Evolutionary conservation across 2,113 vertebrate species (phyloP).

Genomic region (Uria lomvia): DNA sequence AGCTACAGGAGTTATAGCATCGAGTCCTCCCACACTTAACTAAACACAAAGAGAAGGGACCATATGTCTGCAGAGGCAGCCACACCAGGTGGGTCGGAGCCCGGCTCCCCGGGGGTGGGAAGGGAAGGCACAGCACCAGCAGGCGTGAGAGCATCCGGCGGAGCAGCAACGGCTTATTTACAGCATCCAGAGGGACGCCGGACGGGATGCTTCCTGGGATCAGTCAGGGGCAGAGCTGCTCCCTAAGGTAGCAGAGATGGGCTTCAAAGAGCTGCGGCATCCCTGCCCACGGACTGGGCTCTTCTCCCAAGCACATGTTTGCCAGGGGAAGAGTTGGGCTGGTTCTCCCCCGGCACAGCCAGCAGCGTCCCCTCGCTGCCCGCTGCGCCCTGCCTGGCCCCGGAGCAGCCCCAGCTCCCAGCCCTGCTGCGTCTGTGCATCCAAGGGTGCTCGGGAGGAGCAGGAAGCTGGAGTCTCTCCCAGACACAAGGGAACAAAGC

Average conservation of each 20-base stretch:
- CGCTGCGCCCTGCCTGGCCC: not conserved
- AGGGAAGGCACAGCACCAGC: conserved; percentile 7
- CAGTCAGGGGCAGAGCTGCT: not conserved
- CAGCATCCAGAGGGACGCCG: not conserved
- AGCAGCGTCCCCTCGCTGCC: not conserved
- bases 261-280: not conserved
- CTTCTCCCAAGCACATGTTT: not conserved
- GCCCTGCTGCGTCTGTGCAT: not conserved
- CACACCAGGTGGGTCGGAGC: conserved; percentile 11
- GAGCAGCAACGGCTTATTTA: not conserved
- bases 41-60: conserved; percentile 34
- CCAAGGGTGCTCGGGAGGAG: not conserved
- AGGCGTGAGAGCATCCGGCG: conserved; percentile 57
- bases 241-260: not conserved
- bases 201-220: not conserved
- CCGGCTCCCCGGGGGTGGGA: conserved; percentile 42
- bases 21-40: conserved; percentile 48
- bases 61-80: not conserved
- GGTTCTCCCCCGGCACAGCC: not conserved
- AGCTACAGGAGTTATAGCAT: not conserved
- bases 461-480: not conserved
- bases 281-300: not conserved
- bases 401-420: not conserved
- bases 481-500: not conserved
- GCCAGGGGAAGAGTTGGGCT: not conserved